These are phyloP conservation scores for Barypeithes pellucidus DNA, from an alignment of 2,888 invertebrate species.

Conservation along the genomic window DNA sequence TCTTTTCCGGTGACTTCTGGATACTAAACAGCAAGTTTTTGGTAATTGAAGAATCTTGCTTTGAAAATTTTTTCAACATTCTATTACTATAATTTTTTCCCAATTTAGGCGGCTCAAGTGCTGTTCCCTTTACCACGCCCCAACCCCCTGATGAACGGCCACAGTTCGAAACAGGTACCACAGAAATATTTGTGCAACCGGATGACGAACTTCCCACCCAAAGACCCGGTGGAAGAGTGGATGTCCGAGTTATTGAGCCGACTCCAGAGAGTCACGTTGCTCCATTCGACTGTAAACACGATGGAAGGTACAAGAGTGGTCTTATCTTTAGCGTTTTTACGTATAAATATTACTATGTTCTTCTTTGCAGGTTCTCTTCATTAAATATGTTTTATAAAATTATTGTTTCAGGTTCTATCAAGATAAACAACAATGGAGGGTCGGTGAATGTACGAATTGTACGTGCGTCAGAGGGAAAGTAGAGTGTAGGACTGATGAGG, in stretches of 20 bases:
- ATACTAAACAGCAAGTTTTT: too few relatives aligned
- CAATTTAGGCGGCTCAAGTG: background rate
- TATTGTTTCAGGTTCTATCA: slow-evolving; percentile 56
- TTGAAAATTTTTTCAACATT: too few relatives aligned
- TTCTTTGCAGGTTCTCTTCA: background rate
- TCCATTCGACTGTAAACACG: slow-evolving; percentile 59
- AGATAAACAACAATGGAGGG: slow-evolving; percentile 81
- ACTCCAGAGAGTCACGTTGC: slow-evolving; percentile 56
- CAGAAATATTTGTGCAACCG: slow-evolving; percentile 59
- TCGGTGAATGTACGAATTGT: slow-evolving; percentile 83
- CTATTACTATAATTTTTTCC: too few relatives aligned
- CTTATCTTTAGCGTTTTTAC: background rate
- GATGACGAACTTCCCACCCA: slow-evolving; percentile 66
- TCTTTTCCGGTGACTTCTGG: too few relatives aligned
- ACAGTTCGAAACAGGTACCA: slow-evolving; percentile 55
- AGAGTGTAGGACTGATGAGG: slow-evolving; percentile 71
- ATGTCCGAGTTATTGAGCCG: slow-evolving; percentile 60
- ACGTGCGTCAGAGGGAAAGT: slow-evolving; percentile 79
- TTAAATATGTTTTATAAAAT: background rate
- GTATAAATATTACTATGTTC: too few relatives aligned
- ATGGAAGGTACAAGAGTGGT: slow-evolving; percentile 66
- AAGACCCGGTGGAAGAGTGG: slow-evolving; percentile 62
- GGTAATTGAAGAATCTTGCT: too few relatives aligned
- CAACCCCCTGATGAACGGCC: slow-evolving; percentile 67
- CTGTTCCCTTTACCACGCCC: slow-evolving; percentile 60